Base-by-base conservation (phyloP, 2,797 vertebrate species). In the Syncerus caffer region DNA sequence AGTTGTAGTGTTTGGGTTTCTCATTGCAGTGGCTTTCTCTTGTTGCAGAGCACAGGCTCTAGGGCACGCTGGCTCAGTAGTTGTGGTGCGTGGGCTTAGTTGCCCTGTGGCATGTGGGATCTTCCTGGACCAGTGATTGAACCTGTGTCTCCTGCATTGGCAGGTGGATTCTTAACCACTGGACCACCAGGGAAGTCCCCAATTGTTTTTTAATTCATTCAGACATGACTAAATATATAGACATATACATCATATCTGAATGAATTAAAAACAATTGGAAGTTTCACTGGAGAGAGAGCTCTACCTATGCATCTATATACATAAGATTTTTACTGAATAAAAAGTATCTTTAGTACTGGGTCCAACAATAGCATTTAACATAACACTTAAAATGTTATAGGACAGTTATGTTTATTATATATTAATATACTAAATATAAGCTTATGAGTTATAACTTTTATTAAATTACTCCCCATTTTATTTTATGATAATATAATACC, bases 401-500 rank as follows among this genome's bases (percentile, higher is more conserved):
- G n/a, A 51, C 1, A 89, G 51, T 79, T 96, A 82, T 38, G 21
- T 97, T 84, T 71, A 84, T 79, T 90, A 82, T 85, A 67, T 78
- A 74, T 84, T 95, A 82, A 47, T 74, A 76, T 88, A 89, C 50
- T 94, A 92, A 96, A 85, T 92, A 50, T 51, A 94, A 91, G 25
- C 7, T 93, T 95, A 76, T 96, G 60, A 95, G 19, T 93, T 93
- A 88, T 60, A 88, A 55, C 95, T 94, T 90, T 96, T 58, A 90
- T 94, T 83, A 85, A 89, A 83, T 94, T 93, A 93, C 17, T 95
- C 47, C 45, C 50, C 51, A 57, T 96, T 97, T 96, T 93, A 95
- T 64, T 85, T 93, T 90, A 51, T 94, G 6, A 91, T 64, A 85
- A 38, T 60, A 50, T 89, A 34, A 78, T 60, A 85, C 16, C 82